Evolutionary conservation across 2,888 invertebrate species (phyloP), one percentile per base, ranked within the genome.

Genomic region (Candidula unifasciata): DNA sequence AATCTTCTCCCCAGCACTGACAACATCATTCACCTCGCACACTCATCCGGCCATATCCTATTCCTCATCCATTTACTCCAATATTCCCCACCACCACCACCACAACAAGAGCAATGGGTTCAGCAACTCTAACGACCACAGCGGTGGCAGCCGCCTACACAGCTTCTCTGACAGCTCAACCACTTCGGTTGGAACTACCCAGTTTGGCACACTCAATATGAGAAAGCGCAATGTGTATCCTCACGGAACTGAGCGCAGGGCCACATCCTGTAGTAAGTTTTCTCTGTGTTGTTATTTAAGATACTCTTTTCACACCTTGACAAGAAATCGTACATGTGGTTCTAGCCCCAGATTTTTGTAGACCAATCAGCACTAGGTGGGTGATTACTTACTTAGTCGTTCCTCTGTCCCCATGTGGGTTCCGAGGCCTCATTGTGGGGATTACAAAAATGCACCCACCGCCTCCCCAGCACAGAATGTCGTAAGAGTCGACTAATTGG

Each of bases 181-280:
- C 27, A 68, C 79, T 24, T 76, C 77, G 6, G 74, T 83, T 33
- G 86, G 79, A 35, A 71, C 87, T 76, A 85, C 87, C 44, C 88
- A 87, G 52, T 89, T 87, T 82, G 90, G 89, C 52, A 88, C 88
- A 27, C 83, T 89, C 52, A 86, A 87, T 30, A 86, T 88, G 64
- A 85, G 87, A 33, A 85, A 84, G 54, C 64, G 79, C 1, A 84
- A 74, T 54, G n/a, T 27, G 68, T 87, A 86, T 74, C 79, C 81
- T n/a, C 83, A 86, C 77, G 82, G 86, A 16, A 73, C 87, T n/a
- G 87, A 87, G 54, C 86, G 87, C 30, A 89, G 88, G 73, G 88
- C 87, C 73, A 79, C 87, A 33, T 90, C 90, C 0, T 89, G 88
- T 79, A 88, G 90, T 90, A 86, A 89, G 89, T 88, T 33, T 3